These are phyloP conservation scores for Phalacrocorax pelagicus DNA, from an alignment of 2,113 vertebrate species.

Conservation along the genomic window DNA sequence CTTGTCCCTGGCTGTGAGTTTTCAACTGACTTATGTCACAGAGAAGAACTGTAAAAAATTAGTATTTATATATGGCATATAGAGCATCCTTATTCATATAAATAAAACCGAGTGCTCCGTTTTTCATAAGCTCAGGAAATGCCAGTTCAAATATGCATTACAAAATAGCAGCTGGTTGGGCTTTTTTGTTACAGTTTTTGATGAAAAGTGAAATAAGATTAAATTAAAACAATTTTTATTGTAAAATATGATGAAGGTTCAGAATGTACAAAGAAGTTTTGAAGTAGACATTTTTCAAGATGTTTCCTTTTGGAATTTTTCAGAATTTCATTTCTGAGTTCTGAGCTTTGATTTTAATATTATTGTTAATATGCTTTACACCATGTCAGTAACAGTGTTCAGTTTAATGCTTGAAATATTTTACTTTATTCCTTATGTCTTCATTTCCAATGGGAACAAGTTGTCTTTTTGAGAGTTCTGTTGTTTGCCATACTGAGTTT, in stretches of 20 bases:
- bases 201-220: neutral
- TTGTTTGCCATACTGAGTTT: neutral
- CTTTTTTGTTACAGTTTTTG: neutral
- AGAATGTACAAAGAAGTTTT: neutral
- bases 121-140: constrained; percentile 9
- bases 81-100: neutral
- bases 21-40: neutral
- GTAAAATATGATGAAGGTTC: neutral
- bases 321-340: neutral
- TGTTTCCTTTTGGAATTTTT: neutral
- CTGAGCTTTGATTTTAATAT: neutral
- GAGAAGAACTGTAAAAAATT: neutral
- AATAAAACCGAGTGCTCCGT: neutral
- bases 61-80: neutral
- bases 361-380: neutral
- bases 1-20: neutral
- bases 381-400: neutral
- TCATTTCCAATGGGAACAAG: neutral
- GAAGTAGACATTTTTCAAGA: neutral
- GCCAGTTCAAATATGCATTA: neutral
- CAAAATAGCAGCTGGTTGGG: neutral
- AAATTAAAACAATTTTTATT: neutral
- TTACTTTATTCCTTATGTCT: neutral
- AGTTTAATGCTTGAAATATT: neutral
- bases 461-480: neutral